Evolutionary conservation across 2,797 vertebrate genomes (phyloP).

Genomic region (Silurus aristotelis): DNA sequence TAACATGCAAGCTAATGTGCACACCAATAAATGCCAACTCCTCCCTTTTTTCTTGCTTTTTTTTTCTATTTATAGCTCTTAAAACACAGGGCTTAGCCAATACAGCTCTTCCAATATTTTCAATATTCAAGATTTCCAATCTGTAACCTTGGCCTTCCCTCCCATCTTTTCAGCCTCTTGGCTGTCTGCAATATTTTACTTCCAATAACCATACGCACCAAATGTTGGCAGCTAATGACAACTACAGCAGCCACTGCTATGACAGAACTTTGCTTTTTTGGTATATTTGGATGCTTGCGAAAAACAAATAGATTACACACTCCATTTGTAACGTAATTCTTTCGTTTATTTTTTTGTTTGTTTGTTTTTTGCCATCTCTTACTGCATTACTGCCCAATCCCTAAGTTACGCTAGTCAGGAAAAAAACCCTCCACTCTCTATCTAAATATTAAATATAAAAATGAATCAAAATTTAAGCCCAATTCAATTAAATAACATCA

Average conservation of each 20-base stretch:
- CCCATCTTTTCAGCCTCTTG: background rate
- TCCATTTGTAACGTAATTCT: background rate
- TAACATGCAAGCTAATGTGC: constrained; percentile 10
- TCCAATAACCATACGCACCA: background rate
- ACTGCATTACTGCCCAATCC: background rate
- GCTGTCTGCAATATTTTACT: background rate
- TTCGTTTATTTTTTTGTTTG: background rate
- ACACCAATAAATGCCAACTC: background rate
- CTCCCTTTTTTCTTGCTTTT: background rate
- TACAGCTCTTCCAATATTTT: constrained; percentile 7
- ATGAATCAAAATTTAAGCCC: background rate
- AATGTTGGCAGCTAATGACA: background rate
- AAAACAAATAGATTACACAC: no score
- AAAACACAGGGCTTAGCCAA: background rate
- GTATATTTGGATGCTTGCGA: background rate
- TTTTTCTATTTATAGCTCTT: background rate
- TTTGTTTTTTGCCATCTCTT: background rate
- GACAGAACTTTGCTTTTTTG: background rate
- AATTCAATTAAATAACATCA: background rate
- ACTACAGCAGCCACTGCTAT: background rate
- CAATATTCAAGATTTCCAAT: constrained; percentile 1
- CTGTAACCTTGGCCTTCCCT: background rate
- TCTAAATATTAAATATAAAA: background rate
- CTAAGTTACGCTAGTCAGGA: background rate
- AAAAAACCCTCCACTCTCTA: constrained; percentile 10